Base-by-base conservation (phyloP, 64 coral and sea anemone species). In the Astreopora myriophthalma region DNA sequence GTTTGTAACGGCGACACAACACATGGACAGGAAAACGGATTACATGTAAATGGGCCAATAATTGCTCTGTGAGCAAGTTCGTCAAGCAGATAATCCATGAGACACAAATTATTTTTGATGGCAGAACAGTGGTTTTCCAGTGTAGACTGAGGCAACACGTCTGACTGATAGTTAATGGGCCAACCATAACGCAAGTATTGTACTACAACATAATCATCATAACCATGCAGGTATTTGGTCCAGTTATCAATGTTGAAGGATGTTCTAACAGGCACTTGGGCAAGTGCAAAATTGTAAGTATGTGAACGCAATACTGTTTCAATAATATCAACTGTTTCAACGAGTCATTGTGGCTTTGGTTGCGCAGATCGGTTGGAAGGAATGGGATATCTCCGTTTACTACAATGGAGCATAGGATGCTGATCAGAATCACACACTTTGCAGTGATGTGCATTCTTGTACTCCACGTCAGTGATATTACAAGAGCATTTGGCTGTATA, bases 101-200 rank as follows among this genome's bases (percentile, higher is more conserved):
- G 35, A 55, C 79, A 79, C 67, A 32, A 58, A 68, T 22, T 37
- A 28, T 80, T 80, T 49, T 26, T 26, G 12, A 33, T 8, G 9
- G 89, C 79, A 0, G 89, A 92, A 14, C 3, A 13, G 25, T 92
- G 89, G 48, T 92, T 92, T 8, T 3, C 3, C 35, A 69, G 39
- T 13, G 49, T 84, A 14, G 89, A 91, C n/a, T 25, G 1, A n/a
- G n/a, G 90, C 66, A 29, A 69, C 23, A 37, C 23, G 25, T 29
- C 8, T n/a, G 19, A 57, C 24, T 27, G 49, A 61, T 91, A 91
- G 71, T 91, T 81, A n/a, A 82, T 90, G 48, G 75, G 88, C 88
- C 88, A 69, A 44, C 87, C 46, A 20, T 77, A 89, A 23, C 76
- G 71, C 19, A 74, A 74, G 35, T 74, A 74, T 74, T 38, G 71